A percentile compares a stretch with the other conserved stretches of the same genome.
Evolutionary conservation across 2,888 invertebrate genomes (phyloP).

Genomic region (Nomada goodeniana): DNA sequence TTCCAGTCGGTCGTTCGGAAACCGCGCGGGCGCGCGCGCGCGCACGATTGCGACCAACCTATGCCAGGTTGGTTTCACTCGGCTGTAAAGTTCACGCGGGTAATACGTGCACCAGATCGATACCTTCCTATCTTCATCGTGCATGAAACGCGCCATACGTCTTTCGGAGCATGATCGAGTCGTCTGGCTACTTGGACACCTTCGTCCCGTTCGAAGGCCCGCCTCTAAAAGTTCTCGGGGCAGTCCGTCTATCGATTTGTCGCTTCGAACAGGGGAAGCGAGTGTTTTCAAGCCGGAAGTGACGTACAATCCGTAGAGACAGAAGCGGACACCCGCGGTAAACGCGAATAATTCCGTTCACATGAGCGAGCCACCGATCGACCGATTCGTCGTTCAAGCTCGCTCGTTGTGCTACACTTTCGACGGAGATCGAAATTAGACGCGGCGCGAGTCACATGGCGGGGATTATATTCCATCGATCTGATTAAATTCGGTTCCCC

Average conservation of each 20-base stretch:
- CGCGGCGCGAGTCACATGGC: too few species aligned
- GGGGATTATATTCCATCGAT: too few species aligned
- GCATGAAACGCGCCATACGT: slow-evolving; percentile 40
- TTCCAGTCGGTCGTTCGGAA: slow-evolving; percentile 3
- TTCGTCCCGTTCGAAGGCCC: slow-evolving; percentile 31
- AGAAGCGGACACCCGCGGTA: slow-evolving; percentile 25
- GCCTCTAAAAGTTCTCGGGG: slow-evolving; percentile 17
- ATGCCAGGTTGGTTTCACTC: slow-evolving; percentile 15
- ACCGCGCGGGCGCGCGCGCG: neutral
- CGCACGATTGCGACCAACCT: slow-evolving; percentile 17
- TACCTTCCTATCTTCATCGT: slow-evolving; percentile 47
- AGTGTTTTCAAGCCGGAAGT: slow-evolving; percentile 36
- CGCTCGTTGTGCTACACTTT: slow-evolving; percentile 44
- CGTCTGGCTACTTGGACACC: slow-evolving; percentile 35
- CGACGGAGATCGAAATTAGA: slow-evolving; percentile 1
- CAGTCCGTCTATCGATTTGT: slow-evolving; percentile 51
- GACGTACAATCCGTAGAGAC: slow-evolving; percentile 23
- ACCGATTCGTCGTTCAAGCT: slow-evolving; percentile 1
- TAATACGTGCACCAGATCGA: slow-evolving; percentile 43
- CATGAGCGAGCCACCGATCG: slow-evolving; percentile 59
- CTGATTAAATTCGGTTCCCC: too few species aligned
- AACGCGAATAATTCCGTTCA: slow-evolving; percentile 60
- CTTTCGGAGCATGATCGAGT: slow-evolving; percentile 40
- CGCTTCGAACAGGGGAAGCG: slow-evolving; percentile 35
- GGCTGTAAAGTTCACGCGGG: slow-evolving; percentile 22